These are phyloP conservation scores for Drosophila pseudotakahashii DNA, from an alignment of 2,888 invertebrate species.

Conservation along the genomic window DNA sequence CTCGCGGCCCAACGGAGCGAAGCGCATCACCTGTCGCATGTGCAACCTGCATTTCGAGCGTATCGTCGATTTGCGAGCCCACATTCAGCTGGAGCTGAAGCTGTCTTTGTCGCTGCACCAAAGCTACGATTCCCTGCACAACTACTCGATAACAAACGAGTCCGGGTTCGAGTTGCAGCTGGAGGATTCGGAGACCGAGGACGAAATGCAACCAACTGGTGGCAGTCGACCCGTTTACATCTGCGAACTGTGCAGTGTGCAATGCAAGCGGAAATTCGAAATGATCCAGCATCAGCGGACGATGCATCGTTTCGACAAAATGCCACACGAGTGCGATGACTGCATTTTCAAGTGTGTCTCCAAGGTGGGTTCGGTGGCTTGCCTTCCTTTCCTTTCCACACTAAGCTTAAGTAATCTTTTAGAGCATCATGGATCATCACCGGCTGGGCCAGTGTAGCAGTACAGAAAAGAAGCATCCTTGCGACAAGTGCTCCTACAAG, in stretches of 20 bases:
- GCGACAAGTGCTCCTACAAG: conserved; percentile 80
- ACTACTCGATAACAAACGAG: conserved; percentile 82
- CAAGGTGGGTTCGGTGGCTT: conserved; percentile 43
- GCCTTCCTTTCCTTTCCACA: too few relatives aligned
- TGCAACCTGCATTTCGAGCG: conserved; percentile 73
- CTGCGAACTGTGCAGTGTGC: conserved; percentile 79
- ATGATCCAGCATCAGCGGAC: conserved; percentile 81
- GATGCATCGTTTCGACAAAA: conserved; percentile 84
- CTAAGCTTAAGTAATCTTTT: conserved; percentile 1
- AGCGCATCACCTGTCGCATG: conserved; percentile 76
- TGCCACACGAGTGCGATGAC: conserved; percentile 85
- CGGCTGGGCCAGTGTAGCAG: conserved; percentile 84
- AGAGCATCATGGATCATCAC: conserved; percentile 86
- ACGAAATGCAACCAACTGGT: conserved; percentile 54
- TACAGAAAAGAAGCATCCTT: conserved; percentile 72
- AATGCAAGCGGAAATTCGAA: conserved; percentile 81
- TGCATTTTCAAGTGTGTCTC: conserved; percentile 86
- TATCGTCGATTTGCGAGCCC: conserved; percentile 68
- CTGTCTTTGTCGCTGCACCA: conserved; percentile 59
- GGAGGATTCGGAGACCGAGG: conserved; percentile 84
- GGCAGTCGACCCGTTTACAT: conserved; percentile 55
- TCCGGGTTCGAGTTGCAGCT: conserved; percentile 82
- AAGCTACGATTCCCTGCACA: conserved; percentile 60
- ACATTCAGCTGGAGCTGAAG: conserved; percentile 72
- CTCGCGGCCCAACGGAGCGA: conserved; percentile 76